Evolutionary conservation across 2,888 invertebrate genomes (phyloP), one percentile per base, ranked within the genome.

Genomic region (Glaucopsyche alexis): DNA sequence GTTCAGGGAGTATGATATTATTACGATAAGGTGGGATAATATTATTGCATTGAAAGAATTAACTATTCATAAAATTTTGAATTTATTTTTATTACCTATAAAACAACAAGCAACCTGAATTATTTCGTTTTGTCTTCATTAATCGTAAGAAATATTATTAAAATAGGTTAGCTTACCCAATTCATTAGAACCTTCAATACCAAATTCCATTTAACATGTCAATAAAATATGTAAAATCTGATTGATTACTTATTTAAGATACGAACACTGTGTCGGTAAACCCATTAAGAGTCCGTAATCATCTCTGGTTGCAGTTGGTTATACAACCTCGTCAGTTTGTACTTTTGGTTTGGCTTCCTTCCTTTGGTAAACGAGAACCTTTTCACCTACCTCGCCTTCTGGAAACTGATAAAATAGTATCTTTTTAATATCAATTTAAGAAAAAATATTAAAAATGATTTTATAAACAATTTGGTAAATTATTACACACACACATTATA

Each of bases 341-440:
- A 79, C 78, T 47, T 78, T 79, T 16, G 83, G 75, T 65, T 77
- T 80, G 72, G 75, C 78, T 64, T 79, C 79, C 11, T 79, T 79
- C 75, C 86, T 89, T 80, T 87, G 81, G 78, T 83, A 90, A 66
- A 93, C 84, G n/a, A 91, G 80, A 29, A 93, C 84, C 0, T 85
- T 90, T 76, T 87, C 85, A 0, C 92, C 83, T 0, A 91, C 89
- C 75, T 91, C 91, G 67, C 90, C 91, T 81, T 88, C 86, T 0
- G 92, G 91, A 77, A 88, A 89, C 92, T 93, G 84, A 4, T 78
- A 82, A 60, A 74, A 49, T 0, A 45, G 14, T 13, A 29, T 66
- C 11, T 45, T 45, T 9, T 55, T 19, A 55, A 11, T 19, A 29
- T 1, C 2, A 29, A 29, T 1, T 29, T 29, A 29, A 3, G 29